A percentile compares a stretch with the other conserved stretches of the same genome.
phyloP scores from a whole-genome alignment of 64 coral and sea anemone species.

The Trachythela sp. region DNA sequence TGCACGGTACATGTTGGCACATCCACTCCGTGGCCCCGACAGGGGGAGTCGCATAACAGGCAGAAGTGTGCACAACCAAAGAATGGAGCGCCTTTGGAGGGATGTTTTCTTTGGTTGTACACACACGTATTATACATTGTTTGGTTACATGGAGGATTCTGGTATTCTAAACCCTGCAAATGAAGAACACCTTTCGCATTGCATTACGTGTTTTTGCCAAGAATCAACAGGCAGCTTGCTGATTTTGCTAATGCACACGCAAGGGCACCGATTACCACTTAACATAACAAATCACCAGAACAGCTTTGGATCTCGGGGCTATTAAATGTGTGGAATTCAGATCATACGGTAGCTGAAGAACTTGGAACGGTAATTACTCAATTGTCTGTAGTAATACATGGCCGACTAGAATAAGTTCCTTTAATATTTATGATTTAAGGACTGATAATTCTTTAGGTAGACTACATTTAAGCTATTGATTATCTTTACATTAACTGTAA shows the following conservation, averaged over 20 bases:
- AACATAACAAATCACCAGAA: slow-evolving; percentile 5
- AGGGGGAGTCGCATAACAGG: slow-evolving; percentile 24
- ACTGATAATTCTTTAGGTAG: background rate
- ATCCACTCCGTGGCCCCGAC: background rate
- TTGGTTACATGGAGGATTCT: background rate
- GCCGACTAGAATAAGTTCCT: too few relatives aligned
- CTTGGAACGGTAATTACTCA: background rate
- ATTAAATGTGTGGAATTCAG: slow-evolving; percentile 22
- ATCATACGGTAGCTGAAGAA: background rate
- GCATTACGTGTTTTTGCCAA: background rate
- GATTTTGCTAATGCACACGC: background rate
- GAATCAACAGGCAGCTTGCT: background rate
- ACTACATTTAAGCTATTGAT: background rate
- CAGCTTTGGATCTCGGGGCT: background rate
- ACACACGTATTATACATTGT: background rate
- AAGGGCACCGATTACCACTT: background rate
- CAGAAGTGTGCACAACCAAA: too few relatives aligned
- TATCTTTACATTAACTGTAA: background rate
- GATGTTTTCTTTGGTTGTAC: background rate
- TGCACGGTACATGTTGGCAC: background rate
- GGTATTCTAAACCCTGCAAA: background rate
- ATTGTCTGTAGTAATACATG: background rate
- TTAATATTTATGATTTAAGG: too few relatives aligned
- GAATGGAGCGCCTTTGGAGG: too few relatives aligned
- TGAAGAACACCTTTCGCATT: background rate